Percentiles rank a stretch among this genome's conserved stretches.
Evolutionary conservation across 2,113 vertebrate genomes (phyloP).

Genomic region (Rhabdomys dilectus): DNA sequence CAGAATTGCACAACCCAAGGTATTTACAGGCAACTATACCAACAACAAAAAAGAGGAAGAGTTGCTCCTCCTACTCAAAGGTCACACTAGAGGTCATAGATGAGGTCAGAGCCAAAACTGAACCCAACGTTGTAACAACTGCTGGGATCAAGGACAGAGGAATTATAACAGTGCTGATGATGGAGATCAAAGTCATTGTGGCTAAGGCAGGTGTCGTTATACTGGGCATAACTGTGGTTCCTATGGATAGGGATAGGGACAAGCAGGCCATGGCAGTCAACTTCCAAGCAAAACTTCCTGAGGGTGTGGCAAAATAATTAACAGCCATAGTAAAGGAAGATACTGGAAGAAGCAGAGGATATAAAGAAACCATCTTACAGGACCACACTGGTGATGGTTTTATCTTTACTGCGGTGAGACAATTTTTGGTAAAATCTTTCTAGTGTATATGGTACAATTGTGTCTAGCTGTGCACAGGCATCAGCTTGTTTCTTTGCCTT

Average conservation of each 20-base stretch:
- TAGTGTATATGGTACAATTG: constrained; percentile 85
- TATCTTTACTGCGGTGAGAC: constrained; percentile 86
- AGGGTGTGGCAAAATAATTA: constrained; percentile 93
- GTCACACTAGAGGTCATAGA: constrained; percentile 89
- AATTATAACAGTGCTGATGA: constrained; percentile 91
- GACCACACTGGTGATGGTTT: constrained; percentile 79
- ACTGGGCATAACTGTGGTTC: constrained; percentile 92
- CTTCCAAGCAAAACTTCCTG: constrained; percentile 91
- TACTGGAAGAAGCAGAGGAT: constrained; percentile 83
- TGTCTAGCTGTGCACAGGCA: constrained; percentile 93
- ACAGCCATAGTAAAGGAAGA: constrained; percentile 91
- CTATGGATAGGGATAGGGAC: constrained; percentile 92
- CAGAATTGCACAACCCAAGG: constrained; percentile 94
- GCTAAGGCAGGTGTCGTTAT: constrained; percentile 93
- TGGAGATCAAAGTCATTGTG: constrained; percentile 91
- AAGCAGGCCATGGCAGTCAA: constrained; percentile 93
- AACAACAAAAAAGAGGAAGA: constrained; percentile 88
- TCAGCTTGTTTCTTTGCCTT: constrained; percentile 89
- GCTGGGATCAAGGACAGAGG: constrained; percentile 93
- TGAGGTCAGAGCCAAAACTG: constrained; percentile 92
- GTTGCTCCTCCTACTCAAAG: constrained; percentile 85
- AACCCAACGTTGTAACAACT: constrained; percentile 93
- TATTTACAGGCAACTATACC: constrained; percentile 92
- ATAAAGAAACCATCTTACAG: constrained; percentile 85
- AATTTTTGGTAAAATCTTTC: constrained; percentile 90